Conservation (phyloP, 2,888 invertebrate species). For the Trachelus iudaicus region DNA sequence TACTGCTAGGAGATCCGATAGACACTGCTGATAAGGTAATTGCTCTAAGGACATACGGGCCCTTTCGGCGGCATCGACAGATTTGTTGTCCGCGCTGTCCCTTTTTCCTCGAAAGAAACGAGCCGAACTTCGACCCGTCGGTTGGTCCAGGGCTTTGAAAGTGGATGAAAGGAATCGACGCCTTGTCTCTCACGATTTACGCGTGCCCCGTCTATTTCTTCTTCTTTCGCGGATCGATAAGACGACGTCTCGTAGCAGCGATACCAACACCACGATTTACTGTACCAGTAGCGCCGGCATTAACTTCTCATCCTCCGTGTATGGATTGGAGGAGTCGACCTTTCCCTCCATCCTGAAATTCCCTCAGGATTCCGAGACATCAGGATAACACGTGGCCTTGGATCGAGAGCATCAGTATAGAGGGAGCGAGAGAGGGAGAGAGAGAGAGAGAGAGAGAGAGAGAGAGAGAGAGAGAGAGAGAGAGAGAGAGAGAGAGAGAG, state of each 20-base stretch:
- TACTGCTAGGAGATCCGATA: not conserved
- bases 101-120: not conserved
- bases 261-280: not conserved
- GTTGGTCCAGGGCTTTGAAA: not conserved
- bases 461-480: too few species aligned
- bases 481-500: too few species aligned
- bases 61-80: not conserved
- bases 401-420: not conserved
- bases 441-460: too few species aligned
- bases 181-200: not conserved
- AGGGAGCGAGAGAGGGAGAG: constrained; percentile 7
- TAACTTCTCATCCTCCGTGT: not conserved
- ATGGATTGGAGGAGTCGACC: not conserved
- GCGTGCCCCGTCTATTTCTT: not conserved
- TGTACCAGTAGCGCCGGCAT: not conserved
- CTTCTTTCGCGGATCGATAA: not conserved
- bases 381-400: not conserved
- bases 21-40: not conserved
- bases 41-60: constrained; percentile 4
- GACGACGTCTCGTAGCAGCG: not conserved
- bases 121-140: not conserved
- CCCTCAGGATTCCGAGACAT: not conserved
- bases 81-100: not conserved
- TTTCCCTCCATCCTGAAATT: too few species aligned
- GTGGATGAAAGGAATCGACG: not conserved